phyloP scores from a whole-genome alignment of 2,113 vertebrate genomes.

The Plecturocebus donacophilus region DNA sequence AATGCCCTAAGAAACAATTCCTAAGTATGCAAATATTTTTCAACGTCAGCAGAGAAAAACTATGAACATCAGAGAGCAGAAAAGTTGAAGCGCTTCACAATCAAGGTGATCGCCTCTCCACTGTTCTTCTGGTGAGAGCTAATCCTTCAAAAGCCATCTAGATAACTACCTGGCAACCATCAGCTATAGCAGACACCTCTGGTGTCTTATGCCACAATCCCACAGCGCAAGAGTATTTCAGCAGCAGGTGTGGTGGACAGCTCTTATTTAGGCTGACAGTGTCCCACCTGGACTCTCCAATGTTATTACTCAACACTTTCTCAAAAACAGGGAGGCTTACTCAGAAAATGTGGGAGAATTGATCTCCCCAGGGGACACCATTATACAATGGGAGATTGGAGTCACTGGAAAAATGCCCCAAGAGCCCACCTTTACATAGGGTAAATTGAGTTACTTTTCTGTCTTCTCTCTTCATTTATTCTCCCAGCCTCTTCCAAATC shows the following conservation, averaged over 20 bases:
- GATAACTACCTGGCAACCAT: too few relatives aligned
- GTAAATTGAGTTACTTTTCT: neutral
- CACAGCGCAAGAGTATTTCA: neutral
- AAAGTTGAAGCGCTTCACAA: neutral
- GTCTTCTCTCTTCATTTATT: neutral
- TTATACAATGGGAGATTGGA: neutral
- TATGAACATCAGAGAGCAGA: neutral
- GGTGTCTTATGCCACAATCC: accelerated
- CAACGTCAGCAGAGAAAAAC: neutral
- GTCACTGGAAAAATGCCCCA: neutral
- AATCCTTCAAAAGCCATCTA: neutral
- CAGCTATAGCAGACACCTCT: too few relatives aligned
- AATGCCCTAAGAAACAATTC: neutral
- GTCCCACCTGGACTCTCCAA: neutral
- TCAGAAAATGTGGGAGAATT: neutral
- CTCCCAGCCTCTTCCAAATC: neutral
- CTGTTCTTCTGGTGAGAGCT: neutral
- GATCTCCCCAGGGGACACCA: neutral
- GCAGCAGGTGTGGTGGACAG: neutral
- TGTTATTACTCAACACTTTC: neutral
- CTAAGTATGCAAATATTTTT: neutral
- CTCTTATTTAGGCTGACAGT: accelerated
- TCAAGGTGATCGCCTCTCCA: neutral
- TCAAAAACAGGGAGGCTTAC: neutral
- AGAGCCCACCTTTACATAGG: neutral